phyloP scores from a whole-genome alignment of 2,888 invertebrate species.

The Thymelicus lineola region DNA sequence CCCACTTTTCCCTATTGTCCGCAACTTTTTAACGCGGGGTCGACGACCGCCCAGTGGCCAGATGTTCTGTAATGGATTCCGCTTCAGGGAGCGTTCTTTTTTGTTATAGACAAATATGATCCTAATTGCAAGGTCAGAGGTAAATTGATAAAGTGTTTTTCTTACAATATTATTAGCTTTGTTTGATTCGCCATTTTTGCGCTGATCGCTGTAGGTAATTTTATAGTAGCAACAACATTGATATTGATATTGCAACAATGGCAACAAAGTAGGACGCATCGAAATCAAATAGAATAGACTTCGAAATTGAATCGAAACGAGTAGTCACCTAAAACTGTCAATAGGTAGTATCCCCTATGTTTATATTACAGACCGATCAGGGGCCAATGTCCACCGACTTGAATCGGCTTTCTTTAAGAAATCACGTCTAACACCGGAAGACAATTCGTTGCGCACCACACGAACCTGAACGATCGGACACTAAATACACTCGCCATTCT shows the following conservation, averaged over 20 bases:
- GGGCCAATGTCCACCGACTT: slow-evolving; percentile 79
- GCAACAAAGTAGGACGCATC: too few relatives aligned
- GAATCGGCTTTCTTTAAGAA: slow-evolving; percentile 81
- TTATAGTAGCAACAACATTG: too few relatives aligned
- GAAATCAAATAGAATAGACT: too few relatives aligned
- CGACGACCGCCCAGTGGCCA: slow-evolving; percentile 47
- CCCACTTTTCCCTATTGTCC: slow-evolving; percentile 82
- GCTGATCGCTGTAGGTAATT: too few relatives aligned
- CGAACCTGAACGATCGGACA: slow-evolving; percentile 70
- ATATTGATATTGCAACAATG: too few relatives aligned
- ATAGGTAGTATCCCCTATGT: too few relatives aligned
- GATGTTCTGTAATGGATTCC: slow-evolving; percentile 30
- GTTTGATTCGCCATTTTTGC: too few relatives aligned
- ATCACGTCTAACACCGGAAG: slow-evolving; percentile 83
- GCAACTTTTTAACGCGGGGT: slow-evolving; percentile 82
- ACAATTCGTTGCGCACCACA: slow-evolving; percentile 77
- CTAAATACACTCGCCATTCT: slow-evolving; percentile 58
- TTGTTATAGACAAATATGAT: slow-evolving; percentile 1
- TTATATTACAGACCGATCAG: slow-evolving; percentile 49
- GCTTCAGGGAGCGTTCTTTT: slow-evolving; percentile 5
- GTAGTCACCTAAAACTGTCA: too few relatives aligned
- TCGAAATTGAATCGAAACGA: too few relatives aligned
- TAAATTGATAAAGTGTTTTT: neutral
- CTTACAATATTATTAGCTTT: too few relatives aligned
- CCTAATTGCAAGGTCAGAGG: neutral